Percentiles rank a stretch among this genome's conserved stretches.
These are phyloP conservation scores for Eulemur rufifrons DNA, from an alignment of 2,113 vertebrate species.

Conservation along the genomic window DNA sequence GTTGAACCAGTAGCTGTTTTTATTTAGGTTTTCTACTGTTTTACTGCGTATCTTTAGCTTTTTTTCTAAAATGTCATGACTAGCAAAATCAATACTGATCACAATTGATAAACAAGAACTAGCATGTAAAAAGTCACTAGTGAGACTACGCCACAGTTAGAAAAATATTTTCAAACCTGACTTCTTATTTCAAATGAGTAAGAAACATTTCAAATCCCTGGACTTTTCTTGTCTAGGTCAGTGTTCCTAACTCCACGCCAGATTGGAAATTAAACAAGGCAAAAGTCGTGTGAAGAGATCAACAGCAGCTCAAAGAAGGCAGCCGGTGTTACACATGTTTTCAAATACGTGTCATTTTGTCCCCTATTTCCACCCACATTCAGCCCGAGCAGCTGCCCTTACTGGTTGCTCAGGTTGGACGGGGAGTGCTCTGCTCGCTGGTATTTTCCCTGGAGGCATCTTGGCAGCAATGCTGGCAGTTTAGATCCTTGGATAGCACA, in stretches of 20 bases:
- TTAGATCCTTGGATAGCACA: slow-evolving; percentile 38
- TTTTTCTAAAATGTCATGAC: background rate
- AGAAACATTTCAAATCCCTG: background rate
- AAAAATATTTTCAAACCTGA: slow-evolving; percentile 26
- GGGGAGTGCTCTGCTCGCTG: slow-evolving; percentile 31
- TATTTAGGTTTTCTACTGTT: background rate
- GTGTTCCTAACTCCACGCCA: background rate
- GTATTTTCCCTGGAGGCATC: slow-evolving; percentile 72
- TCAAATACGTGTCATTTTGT: slow-evolving; percentile 8
- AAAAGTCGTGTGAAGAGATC: background rate
- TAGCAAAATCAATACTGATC: background rate
- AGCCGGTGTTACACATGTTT: background rate
- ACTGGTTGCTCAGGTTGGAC: slow-evolving; percentile 76
- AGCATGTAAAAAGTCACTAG: background rate
- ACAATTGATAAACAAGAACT: slow-evolving; percentile 6
- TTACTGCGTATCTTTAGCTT: background rate
- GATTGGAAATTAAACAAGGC: background rate
- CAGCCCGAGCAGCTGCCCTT: slow-evolving; percentile 39
- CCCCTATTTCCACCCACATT: slow-evolving; percentile 48
- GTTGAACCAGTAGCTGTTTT: background rate
- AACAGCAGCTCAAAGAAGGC: background rate
- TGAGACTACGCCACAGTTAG: background rate
- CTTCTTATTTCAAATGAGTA: slow-evolving; percentile 16
- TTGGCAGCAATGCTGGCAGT: slow-evolving; percentile 41
- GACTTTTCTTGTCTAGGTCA: background rate